A percentile compares a stretch with the other conserved stretches of the same genome.
Conservation (phyloP, 2,113 vertebrate species). For the Malurus alboscapulatus region DNA sequence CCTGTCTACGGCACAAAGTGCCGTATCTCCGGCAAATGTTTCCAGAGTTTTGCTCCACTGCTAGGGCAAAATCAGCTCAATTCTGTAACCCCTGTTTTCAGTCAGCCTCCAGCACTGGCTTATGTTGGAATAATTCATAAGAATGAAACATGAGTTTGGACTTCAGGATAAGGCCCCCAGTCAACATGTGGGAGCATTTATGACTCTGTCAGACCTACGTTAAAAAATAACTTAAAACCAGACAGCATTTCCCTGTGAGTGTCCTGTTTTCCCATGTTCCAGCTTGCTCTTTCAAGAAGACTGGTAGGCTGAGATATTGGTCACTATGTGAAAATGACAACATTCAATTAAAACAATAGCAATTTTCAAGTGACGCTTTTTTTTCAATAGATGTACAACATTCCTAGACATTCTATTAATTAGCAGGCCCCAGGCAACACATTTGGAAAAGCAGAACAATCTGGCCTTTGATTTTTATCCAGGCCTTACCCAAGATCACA, state of each 20-base stretch:
- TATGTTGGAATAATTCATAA: conserved; percentile 37
- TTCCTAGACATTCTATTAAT: conserved; percentile 64
- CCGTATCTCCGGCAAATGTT: background rate
- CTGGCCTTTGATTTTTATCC: conserved; percentile 62
- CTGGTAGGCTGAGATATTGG: conserved; percentile 47
- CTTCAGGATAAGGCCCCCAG: conserved; percentile 47
- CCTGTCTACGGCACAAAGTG: background rate
- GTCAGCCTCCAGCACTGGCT: conserved; percentile 13
- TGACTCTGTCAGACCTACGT: conserved; percentile 11
- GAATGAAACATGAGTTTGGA: conserved; percentile 27
- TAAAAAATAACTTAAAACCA: conserved; percentile 47
- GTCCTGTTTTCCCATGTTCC: conserved; percentile 39
- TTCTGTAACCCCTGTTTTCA: conserved; percentile 26
- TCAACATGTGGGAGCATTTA: conserved; percentile 65
- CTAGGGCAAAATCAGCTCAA: conserved; percentile 31
- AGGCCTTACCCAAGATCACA: conserved; percentile 63
- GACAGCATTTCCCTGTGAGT: background rate
- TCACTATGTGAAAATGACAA: conserved; percentile 53
- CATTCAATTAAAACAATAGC: conserved; percentile 64
- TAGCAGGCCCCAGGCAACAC: conserved; percentile 57
- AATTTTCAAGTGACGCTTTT: conserved; percentile 47
- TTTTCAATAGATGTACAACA: conserved; percentile 62
- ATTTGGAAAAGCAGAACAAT: conserved; percentile 67
- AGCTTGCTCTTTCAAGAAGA: conserved; percentile 31
- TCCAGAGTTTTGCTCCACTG: conserved; percentile 9